Base-by-base conservation (phyloP, 2,888 invertebrate genomes). In the Drosophila anceps region DNA sequence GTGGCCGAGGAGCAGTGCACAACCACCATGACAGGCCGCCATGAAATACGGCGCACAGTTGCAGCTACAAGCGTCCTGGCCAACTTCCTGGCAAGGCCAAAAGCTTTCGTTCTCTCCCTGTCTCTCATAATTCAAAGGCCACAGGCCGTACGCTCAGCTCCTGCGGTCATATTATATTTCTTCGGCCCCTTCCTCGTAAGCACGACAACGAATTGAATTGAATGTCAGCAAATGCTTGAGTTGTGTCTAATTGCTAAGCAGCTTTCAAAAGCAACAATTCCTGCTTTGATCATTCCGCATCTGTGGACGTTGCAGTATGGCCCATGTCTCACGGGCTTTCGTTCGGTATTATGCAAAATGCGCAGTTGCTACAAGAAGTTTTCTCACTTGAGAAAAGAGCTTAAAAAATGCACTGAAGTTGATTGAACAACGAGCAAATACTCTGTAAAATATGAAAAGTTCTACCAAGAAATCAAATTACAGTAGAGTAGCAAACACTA, bases 181-280 rank as follows among this genome's bases (percentile, higher is more conserved):
- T 48, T 33, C 8, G 15, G 64, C 61, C 50, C 76, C 51, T 27
- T 27, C 35, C 39, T 50, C 29, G 24, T 6, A 33, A 24, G 4
- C 24, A 15, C 27, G 43, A 44, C 62, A 57, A 60, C 58, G 51
- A 75, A 71, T 70, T 67, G 57, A 65, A 84, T 72, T 71, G 66
- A 44, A 62, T 64, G 53, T 46, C 41, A 64, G 75, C 61, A 29
- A 43, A 50, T 64, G 31, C 58, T 61, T 53, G 35, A 69, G 55
- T 75, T 84, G 71, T 69, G 54, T 69, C 72, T 82, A 86, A 82
- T 84, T 86, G 75, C 59, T 51, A 46, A 81, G 46, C 59, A 63
- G 59, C 67, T 75, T 79, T 61, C 77, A 61, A 61, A 54, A 54
- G 35, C 54, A 69, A 59, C 57, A 48, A 55, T 37, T 46, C 31